Percentiles rank a stretch among this genome's conserved stretches.
These are phyloP conservation scores for Sebastolobus alascanus DNA, from an alignment of 2,797 vertebrate genomes.

Conservation along the genomic window DNA sequence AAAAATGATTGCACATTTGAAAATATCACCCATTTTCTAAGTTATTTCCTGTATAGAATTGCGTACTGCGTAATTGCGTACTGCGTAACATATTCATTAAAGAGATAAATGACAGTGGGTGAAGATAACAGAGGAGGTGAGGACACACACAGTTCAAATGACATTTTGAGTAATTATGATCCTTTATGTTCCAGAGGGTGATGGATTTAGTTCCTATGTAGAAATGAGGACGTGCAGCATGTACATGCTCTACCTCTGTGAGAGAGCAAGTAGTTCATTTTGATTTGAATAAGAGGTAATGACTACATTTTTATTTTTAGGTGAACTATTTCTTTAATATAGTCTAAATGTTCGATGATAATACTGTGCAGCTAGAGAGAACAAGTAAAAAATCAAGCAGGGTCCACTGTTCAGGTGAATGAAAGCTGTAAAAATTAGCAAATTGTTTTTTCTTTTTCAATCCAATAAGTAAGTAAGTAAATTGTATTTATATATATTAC, in stretches of 20 bases:
- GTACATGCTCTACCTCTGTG: slow-evolving; percentile 1
- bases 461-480: too few species aligned
- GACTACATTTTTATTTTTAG: neutral
- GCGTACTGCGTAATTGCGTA: neutral
- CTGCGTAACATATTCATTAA: slow-evolving; percentile 48
- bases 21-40: slow-evolving; percentile 11
- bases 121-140: slow-evolving; percentile 53
- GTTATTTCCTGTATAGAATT: slow-evolving; percentile 5
- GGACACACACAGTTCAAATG: slow-evolving; percentile 52
- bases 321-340: neutral
- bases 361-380: neutral
- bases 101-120: slow-evolving; percentile 41
- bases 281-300: neutral
- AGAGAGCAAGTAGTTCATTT: neutral
- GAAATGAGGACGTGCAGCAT: slow-evolving; percentile 12
- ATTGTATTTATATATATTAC: too few species aligned
- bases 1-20: slow-evolving; percentile 17
- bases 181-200: slow-evolving; percentile 35
- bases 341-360: neutral
- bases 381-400: too few species aligned
- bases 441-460: too few species aligned
- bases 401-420: too few species aligned
- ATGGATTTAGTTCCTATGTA: slow-evolving; percentile 42
- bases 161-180: slow-evolving; percentile 61
- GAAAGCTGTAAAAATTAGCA: too few species aligned